Percentiles rank a stretch among this genome's conserved stretches.
These are phyloP conservation scores for Sciaenops ocellatus DNA, from an alignment of 2,797 vertebrate species.

Conservation along the genomic window DNA sequence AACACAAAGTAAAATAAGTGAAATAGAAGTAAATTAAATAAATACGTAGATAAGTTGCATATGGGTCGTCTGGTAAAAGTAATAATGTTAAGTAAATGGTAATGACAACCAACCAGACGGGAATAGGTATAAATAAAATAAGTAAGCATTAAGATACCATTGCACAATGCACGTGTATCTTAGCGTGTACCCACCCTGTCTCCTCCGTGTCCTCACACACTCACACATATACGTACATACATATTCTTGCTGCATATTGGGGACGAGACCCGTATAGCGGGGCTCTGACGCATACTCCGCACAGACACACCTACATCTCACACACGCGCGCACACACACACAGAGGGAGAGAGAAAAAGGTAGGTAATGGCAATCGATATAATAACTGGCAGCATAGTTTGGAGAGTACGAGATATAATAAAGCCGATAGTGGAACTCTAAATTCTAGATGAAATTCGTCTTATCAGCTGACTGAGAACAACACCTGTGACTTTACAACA, in stretches of 20 bases:
- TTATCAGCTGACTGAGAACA: too few relatives aligned
- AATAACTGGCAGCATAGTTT: too few relatives aligned
- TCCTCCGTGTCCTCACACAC: too few relatives aligned
- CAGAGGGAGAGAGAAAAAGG: neutral
- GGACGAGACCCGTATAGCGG: neutral
- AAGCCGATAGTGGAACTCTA: too few relatives aligned
- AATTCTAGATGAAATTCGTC: too few relatives aligned
- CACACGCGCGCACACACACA: neutral
- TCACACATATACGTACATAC: too few relatives aligned
- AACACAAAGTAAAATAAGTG: neutral
- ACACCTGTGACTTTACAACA: too few relatives aligned
- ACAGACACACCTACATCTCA: neutral
- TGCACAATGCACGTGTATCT: neutral
- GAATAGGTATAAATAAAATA: neutral
- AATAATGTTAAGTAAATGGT: neutral
- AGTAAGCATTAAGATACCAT: neutral
- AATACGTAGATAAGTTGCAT: too few relatives aligned
- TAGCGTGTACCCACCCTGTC: neutral
- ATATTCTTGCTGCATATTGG: neutral
- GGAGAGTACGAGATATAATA: too few relatives aligned
- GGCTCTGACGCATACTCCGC: neutral
- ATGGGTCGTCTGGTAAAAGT: neutral
- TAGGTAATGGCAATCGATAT: too few relatives aligned
- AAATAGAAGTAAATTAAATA: too few relatives aligned
- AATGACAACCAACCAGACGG: neutral